A percentile compares a stretch with the other conserved stretches of the same genome.
Evolutionary conservation across 2,797 vertebrate species (phyloP).

Genomic region (Semotilus atromaculatus): DNA sequence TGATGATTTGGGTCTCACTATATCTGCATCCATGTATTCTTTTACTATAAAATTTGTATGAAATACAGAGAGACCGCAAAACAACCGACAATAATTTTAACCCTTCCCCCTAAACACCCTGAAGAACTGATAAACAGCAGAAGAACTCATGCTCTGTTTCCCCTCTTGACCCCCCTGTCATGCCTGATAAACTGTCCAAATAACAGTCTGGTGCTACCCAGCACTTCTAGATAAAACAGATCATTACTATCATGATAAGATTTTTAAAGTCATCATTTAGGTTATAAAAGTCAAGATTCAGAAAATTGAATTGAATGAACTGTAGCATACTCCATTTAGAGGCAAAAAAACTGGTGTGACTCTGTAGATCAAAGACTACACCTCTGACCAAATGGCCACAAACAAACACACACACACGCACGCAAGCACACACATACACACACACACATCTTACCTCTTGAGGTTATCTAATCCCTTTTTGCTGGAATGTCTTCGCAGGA

Average conservation of each 20-base stretch:
- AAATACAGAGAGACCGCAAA: neutral
- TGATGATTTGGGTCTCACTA: neutral
- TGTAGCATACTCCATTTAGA: neutral
- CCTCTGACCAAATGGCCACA: neutral
- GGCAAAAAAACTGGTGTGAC: neutral
- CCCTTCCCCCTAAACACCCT: constrained; percentile 5
- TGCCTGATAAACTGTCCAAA: constrained; percentile 9
- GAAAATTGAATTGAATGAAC: neutral
- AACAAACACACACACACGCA: neutral
- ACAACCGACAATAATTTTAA: constrained; percentile 14
- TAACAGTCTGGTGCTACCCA: neutral
- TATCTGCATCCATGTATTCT: neutral
- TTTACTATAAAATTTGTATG: neutral
- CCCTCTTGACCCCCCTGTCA: constrained; percentile 10
- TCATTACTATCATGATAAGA: neutral
- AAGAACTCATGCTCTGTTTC: neutral
- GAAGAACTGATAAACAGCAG: constrained; percentile 38
- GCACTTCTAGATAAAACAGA: constrained; percentile 23
- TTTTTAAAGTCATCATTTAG: constrained; percentile 1
- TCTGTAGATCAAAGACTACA: neutral
- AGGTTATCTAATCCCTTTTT: constrained; percentile 85
- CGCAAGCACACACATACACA: neutral
- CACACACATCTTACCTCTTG: constrained; percentile 80
- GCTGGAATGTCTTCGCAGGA: constrained; percentile 81
- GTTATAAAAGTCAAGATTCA: neutral